Base-by-base conservation (phyloP, 2,888 invertebrate species). In the Synanthedon myopaeformis region DNA sequence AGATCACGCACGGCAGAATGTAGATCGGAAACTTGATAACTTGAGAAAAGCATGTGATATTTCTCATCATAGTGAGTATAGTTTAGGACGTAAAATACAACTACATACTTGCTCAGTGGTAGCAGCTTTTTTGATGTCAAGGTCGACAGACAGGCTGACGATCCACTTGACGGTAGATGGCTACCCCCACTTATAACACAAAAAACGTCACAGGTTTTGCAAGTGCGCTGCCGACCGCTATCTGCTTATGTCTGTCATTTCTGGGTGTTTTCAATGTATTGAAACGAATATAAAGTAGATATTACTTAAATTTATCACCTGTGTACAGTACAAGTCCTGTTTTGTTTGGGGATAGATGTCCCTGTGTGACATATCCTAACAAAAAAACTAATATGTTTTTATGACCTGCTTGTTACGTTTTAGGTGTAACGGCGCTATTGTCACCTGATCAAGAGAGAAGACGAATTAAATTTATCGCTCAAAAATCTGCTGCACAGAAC, bases 1-100 rank as follows among this genome's bases (percentile, higher is more conserved):
- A 13, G 55, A 66, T 42, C 72, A 79, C 0, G 62, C 83, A n/a
- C 67, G 64, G 0, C 72, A 69, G 42, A 77, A 80, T 0, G 55
- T 85, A 52, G 79, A 82, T 6, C n/a, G n/a, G 4, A 6, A 45
- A 12, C 10, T 45, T 45, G 45, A 14, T 3, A 64, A 57, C n/a
- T 61, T 85, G 35, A 74, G 63, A 55, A 63, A 63, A 1, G 66
- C 75, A 0, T 79, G 72, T 55, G 58, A 45, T 45, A 14, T 45
- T 13, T n/a, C 45, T 4, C 13, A 14, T 6, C 3, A 14, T 14
- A 13, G 45, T 45, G 45, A 45, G 45, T 45, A 13, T 12, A 13
- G 28, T 8, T 28, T 28, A 1, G 4, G 8, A 42, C 42, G 13
- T 42, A 5, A 13, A 12, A 4, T 13, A 42, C 0, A 12, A 5